A percentile compares a stretch with the other conserved stretches of the same genome.
These are phyloP conservation scores for Jordanella pulchra DNA, from an alignment of 2,797 vertebrate species.

Conservation along the genomic window DNA sequence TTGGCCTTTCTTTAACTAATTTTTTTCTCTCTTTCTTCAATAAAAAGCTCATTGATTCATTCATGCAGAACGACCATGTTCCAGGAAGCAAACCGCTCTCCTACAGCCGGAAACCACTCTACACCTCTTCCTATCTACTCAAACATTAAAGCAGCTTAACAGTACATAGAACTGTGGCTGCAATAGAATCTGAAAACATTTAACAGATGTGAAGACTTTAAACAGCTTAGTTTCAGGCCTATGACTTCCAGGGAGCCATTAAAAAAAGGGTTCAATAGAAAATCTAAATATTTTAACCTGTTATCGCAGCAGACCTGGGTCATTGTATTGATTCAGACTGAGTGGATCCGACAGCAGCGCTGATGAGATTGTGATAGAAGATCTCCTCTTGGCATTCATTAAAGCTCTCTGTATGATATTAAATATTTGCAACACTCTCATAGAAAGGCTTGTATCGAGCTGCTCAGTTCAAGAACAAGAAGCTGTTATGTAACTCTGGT, in stretches of 20 bases:
- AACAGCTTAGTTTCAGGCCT: constrained; percentile 3
- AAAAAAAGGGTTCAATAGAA: constrained; percentile 22
- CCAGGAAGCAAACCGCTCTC: too few relatives aligned
- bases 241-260: constrained; percentile 6
- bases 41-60: background rate
- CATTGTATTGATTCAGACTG: constrained; percentile 13
- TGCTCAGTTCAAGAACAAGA: constrained; percentile 7
- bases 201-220: background rate
- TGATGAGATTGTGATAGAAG: constrained; percentile 14
- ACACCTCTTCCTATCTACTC: background rate
- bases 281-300: constrained; percentile 45
- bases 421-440: constrained; percentile 6
- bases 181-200: background rate
- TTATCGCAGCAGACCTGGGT: constrained; percentile 23
- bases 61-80: too few relatives aligned
- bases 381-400: constrained; percentile 15
- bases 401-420: background rate
- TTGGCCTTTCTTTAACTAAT: background rate
- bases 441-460: constrained; percentile 1
- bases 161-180: background rate
- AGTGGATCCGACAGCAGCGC: constrained; percentile 10
- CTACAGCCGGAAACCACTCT: too few relatives aligned
- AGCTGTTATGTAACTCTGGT: constrained; percentile 5
- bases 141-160: background rate
- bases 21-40: background rate